These are phyloP conservation scores for Magallana nippona DNA, from an alignment of 2,888 invertebrate genomes.

Conservation along the genomic window DNA sequence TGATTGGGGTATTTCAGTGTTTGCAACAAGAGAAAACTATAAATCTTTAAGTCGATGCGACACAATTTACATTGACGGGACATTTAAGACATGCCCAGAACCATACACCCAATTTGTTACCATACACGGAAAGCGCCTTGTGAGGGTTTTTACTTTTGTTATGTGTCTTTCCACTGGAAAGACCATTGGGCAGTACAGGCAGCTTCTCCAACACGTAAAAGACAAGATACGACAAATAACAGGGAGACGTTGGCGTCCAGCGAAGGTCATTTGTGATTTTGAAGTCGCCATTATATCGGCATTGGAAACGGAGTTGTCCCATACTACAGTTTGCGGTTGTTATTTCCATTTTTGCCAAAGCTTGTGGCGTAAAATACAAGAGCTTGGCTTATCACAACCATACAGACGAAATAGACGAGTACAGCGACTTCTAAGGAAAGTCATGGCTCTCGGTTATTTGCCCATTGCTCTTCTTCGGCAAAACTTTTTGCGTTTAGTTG, in stretches of 20 bases:
- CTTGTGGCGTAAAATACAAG: slow-evolving; percentile 42
- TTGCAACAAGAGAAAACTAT: slow-evolving; percentile 34
- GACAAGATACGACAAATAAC: slow-evolving; percentile 27
- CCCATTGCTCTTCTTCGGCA: slow-evolving; percentile 34
- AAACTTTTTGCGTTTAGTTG: slow-evolving; percentile 28
- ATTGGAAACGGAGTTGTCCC: slow-evolving; percentile 40
- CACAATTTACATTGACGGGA: slow-evolving; percentile 42
- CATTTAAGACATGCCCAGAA: slow-evolving; percentile 42
- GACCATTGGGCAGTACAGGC: slow-evolving; percentile 41
- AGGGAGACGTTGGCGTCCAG: slow-evolving; percentile 33
- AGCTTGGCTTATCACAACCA: slow-evolving; percentile 16
- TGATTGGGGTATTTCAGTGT: slow-evolving; percentile 42
- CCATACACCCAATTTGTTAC: slow-evolving; percentile 44
- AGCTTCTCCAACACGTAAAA: slow-evolving; percentile 38
- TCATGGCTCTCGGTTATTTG: slow-evolving; percentile 41
- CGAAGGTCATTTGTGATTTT: slow-evolving; percentile 37
- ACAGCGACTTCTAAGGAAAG: slow-evolving; percentile 25
- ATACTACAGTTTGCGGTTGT: slow-evolving; percentile 12
- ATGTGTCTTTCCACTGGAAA: slow-evolving; percentile 30
- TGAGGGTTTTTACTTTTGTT: slow-evolving; percentile 34
- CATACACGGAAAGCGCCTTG: slow-evolving; percentile 39
- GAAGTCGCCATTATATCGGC: slow-evolving; percentile 36
- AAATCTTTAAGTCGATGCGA: slow-evolving; percentile 22
- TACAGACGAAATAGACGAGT: slow-evolving; percentile 22
- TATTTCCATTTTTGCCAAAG: slow-evolving; percentile 45